Percentiles rank a stretch among this genome's conserved stretches.
Conservation (phyloP, 2,113 vertebrate genomes). For the Callipepla squamata region DNA sequence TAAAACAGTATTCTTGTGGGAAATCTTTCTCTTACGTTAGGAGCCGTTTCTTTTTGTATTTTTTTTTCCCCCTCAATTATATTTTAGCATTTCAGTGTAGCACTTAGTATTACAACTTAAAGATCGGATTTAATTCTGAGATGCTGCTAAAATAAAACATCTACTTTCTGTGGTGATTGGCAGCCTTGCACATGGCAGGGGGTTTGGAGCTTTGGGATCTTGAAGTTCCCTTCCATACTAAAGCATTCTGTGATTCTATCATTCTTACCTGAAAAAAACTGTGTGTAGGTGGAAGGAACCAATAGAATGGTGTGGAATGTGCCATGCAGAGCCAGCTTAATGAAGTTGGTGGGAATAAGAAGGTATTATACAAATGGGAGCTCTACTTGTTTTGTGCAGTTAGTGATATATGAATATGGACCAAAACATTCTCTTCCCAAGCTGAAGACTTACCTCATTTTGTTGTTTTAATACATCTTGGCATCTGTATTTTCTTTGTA, state of each 20-base stretch:
- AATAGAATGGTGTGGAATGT: neutral
- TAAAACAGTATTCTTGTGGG: neutral
- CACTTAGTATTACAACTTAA: neutral
- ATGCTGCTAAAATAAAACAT: neutral
- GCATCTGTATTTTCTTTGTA: constrained; percentile 41
- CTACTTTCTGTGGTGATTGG: neutral
- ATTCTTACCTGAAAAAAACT: neutral
- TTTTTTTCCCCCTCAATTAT: neutral
- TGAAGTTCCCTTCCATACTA: too few species aligned
- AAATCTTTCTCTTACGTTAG: neutral
- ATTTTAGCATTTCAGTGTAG: neutral
- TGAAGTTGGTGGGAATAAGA: constrained; percentile 10
- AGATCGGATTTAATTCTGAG: neutral
- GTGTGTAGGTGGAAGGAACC: neutral
- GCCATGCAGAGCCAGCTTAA: neutral
- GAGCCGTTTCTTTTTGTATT: neutral
- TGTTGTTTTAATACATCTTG: constrained; percentile 39
- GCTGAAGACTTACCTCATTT: constrained; percentile 1
- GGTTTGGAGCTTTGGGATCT: too few species aligned
- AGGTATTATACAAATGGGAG: neutral
- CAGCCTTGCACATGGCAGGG: too few species aligned
- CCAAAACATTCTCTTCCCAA: constrained; percentile 1
- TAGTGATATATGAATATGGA: neutral
- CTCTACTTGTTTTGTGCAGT: neutral
- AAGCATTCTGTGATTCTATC: neutral